Conservation (phyloP, 2,113 vertebrate genomes). For the Cinclus mexicanus region DNA sequence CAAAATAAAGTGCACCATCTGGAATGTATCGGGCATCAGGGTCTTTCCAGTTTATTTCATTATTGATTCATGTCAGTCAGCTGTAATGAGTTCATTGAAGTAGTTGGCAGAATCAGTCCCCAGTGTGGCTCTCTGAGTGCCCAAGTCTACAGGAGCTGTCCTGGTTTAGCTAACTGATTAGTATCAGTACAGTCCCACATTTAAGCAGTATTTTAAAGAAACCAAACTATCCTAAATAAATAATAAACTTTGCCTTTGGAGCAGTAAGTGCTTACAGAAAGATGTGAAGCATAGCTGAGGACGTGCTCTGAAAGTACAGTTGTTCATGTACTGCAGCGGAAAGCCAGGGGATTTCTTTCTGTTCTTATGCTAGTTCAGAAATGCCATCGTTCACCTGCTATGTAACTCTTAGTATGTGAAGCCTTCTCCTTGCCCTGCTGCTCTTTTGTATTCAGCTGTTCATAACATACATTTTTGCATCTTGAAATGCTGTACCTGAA, state of each 20-base stretch:
- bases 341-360: background rate
- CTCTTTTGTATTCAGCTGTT: background rate
- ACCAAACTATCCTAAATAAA: background rate
- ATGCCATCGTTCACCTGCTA: background rate
- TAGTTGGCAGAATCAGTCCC: background rate
- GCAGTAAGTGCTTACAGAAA: background rate
- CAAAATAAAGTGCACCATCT: background rate
- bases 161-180: background rate
- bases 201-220: background rate
- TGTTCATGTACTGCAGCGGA: background rate
- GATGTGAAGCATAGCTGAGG: background rate
- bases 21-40: background rate
- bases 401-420: background rate
- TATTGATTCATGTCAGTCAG: background rate
- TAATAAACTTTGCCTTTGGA: background rate
- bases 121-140: background rate
- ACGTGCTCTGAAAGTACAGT: background rate
- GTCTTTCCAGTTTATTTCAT: background rate
- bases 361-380: background rate
- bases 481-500: background rate
- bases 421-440: background rate
- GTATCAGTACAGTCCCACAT: background rate
- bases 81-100: background rate
- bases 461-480: background rate
- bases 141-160: background rate